Conservation (phyloP, 2,113 vertebrate species). For the Lampris megalopsis region DNA sequence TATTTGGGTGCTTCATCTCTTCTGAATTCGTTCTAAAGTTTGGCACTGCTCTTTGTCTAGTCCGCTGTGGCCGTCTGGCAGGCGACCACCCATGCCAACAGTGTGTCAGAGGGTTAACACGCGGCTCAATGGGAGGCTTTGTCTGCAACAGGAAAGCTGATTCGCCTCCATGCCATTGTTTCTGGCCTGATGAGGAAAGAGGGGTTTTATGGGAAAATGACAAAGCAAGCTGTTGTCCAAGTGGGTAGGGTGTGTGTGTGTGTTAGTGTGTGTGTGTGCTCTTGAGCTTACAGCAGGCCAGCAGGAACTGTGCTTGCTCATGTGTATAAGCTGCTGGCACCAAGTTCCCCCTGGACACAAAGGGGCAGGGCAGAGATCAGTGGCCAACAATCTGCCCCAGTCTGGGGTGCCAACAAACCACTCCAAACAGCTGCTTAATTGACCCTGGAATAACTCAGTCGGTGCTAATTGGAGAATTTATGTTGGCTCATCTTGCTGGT, state of each 20-base stretch:
- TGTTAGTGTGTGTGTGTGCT: conserved; percentile 3
- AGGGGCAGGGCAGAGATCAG: not conserved
- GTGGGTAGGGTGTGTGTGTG: conserved; percentile 1
- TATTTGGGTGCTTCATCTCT: too few species aligned
- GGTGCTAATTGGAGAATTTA: not conserved
- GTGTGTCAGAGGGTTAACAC: conserved; percentile 28
- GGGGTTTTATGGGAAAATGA: conserved; percentile 42
- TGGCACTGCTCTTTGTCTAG: not conserved
- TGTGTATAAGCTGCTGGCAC: conserved; percentile 38
- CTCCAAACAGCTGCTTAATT: conserved; percentile 14
- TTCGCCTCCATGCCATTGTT: conserved; percentile 37
- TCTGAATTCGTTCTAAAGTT: not conserved
- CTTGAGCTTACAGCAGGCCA: not conserved
- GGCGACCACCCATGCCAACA: not conserved
- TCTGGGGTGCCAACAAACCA: not conserved
- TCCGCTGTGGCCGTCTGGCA: not conserved
- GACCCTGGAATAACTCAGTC: not conserved
- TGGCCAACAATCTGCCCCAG: too few species aligned
- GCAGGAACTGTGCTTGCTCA: conserved; percentile 11
- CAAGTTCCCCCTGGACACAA: not conserved
- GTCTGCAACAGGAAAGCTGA: conserved; percentile 36
- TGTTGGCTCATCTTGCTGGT: not conserved
- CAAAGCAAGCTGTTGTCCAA: conserved; percentile 65
- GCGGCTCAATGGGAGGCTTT: conserved; percentile 52
- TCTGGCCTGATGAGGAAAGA: conserved; percentile 19